Percentiles rank a stretch among this genome's conserved stretches.
phyloP scores from a whole-genome alignment of 2,888 invertebrate species.

The Odontocerum albicorne region DNA sequence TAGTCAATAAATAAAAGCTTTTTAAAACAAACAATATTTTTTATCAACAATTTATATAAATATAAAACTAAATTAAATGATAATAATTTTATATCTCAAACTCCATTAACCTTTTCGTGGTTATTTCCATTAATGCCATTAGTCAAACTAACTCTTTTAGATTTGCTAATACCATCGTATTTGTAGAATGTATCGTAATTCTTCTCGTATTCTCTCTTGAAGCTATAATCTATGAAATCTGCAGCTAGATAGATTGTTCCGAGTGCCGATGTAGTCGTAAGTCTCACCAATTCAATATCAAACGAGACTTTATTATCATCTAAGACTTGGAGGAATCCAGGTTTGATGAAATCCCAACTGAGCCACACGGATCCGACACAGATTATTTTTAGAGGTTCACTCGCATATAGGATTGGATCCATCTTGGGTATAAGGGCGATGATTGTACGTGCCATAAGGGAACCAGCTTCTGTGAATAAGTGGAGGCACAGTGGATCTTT shows the following conservation, averaged over 20 bases:
- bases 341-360: conserved; percentile 81
- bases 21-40: too few relatives aligned
- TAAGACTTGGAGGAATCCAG: conserved; percentile 66
- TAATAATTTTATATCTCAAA: conserved; percentile 1
- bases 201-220: conserved; percentile 71
- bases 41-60: too few relatives aligned
- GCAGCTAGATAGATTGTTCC: conserved; percentile 88
- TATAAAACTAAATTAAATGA: conserved; percentile 1
- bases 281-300: conserved; percentile 62
- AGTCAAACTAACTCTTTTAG: conserved; percentile 14
- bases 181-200: conserved; percentile 70
- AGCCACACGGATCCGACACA: conserved; percentile 96
- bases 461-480: conserved; percentile 72
- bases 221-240: conserved; percentile 61
- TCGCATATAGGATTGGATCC: conserved; percentile 50
- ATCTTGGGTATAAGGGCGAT: conserved; percentile 65
- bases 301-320: conserved; percentile 48
- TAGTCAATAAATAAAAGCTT: too few relatives aligned
- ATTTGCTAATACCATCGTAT: conserved; percentile 43
- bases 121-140: conserved; percentile 13
- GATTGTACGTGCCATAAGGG: conserved; percentile 66
- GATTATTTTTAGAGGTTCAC: conserved; percentile 65
- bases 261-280: conserved; percentile 76
- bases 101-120: conserved; percentile 10
- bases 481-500: conserved; percentile 73